Evolutionary conservation across 2,888 invertebrate species (phyloP), one percentile per base, ranked within the genome.

Genomic region (Prenolepis imparis): DNA sequence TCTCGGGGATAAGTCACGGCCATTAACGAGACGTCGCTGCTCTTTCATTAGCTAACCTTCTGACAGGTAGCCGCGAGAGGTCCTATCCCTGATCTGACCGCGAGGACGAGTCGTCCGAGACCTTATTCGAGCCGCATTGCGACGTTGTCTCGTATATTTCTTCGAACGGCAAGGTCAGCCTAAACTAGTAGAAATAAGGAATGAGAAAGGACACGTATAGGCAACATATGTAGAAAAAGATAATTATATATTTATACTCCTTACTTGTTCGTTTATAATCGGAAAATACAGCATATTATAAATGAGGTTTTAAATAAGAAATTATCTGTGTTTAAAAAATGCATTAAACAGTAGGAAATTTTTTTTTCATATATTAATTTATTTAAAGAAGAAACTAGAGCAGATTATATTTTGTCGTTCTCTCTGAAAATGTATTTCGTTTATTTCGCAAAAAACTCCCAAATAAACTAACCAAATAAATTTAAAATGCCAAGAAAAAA

Each of bases 1-100:
- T 89, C 89, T 84, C 78, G 84, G 77, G 87, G 89, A 89, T 89
- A 89, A 89, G 87, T 88, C 86, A 82, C 52, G 81, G 78, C 86
- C 86, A 89, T 89, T 89, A 89, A 88, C 84, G 81, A 78, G 87
- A 78, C 86, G 83, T 74, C 82, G 81, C 68, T 85, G 87, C 88
- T 89, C 87, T 89, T 89, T 89, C 89, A 89, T 89, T 89, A 89
- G 86, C 70, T 85, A 72, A 80, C 88, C 72, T 66, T 83, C 84
- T 89, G 89, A 89, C 89, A 88, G 89, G 84, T 86, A 87, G 88
- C 86, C 87, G 86, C 87, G 86, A 85, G 86, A 86, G 80, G 72
- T 64, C 55, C 81, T 72, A 80, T n/a, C n/a, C 73, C 78, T 83
- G 82, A 77, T 52, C 21, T 83, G 80, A 77, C 57, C 21, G 80